Percentiles rank a stretch among this genome's conserved stretches.
These are phyloP conservation scores for Cheilosia soror DNA, from an alignment of 2,888 invertebrate species.

Conservation along the genomic window DNA sequence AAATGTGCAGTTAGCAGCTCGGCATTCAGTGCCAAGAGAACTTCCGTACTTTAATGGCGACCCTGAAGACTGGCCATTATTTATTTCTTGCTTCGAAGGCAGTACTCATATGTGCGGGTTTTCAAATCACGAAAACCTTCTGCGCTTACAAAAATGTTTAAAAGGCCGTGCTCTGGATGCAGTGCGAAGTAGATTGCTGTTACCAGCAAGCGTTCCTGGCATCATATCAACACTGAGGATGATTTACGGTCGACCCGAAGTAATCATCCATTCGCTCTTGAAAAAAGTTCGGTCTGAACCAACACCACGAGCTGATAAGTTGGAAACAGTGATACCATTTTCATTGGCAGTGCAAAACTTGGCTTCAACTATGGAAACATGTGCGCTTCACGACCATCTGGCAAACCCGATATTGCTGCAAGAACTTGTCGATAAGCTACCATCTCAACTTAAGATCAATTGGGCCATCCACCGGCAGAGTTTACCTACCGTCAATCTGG, in stretches of 20 bases:
- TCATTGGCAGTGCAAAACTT: slow-evolving; percentile 21
- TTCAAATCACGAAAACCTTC: slow-evolving; percentile 25
- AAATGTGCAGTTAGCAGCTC: background rate
- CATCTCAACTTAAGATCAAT: slow-evolving; percentile 9
- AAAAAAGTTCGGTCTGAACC: slow-evolving; percentile 4
- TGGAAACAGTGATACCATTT: slow-evolving; percentile 22
- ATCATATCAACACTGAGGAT: slow-evolving; percentile 15
- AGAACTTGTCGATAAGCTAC: slow-evolving; percentile 35
- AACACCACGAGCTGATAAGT: slow-evolving; percentile 15
- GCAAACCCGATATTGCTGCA: slow-evolving; percentile 22
- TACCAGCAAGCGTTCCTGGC: slow-evolving; percentile 22
- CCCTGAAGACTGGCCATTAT: background rate
- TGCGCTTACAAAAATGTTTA: slow-evolving; percentile 16
- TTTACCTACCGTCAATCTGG: background rate
- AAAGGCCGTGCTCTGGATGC: slow-evolving; percentile 40
- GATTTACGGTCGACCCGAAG: slow-evolving; percentile 22
- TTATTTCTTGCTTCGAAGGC: background rate
- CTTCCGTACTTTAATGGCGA: slow-evolving; percentile 1
- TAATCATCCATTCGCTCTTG: slow-evolving; percentile 5
- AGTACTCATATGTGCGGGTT: slow-evolving; percentile 2
- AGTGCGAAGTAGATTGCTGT: slow-evolving; percentile 26
- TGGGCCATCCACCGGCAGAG: slow-evolving; percentile 25
- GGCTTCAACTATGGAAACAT: slow-evolving; percentile 16
- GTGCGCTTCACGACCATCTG: slow-evolving; percentile 5
- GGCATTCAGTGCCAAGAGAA: slow-evolving; percentile 3